Percentiles rank a stretch among this genome's conserved stretches.
phyloP scores from a whole-genome alignment of 2,797 vertebrate species.

The Rhabdomys pumilio region DNA sequence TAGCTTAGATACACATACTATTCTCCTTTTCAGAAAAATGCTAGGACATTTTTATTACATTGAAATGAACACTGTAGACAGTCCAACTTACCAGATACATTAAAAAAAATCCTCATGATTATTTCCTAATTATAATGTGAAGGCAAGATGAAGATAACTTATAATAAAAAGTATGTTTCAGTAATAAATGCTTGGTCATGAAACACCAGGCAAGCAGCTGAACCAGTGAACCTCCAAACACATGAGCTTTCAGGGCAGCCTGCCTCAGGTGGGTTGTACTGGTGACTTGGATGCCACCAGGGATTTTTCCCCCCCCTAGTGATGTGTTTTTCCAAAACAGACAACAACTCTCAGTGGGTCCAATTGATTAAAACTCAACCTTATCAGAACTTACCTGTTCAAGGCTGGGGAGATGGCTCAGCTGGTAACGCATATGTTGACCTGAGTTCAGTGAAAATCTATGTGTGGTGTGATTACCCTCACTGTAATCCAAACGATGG shows the following conservation, averaged over 20 bases:
- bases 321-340: slow-evolving; percentile 42
- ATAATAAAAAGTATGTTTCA: background rate
- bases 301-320: background rate
- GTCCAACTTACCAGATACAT: background rate
- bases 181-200: background rate
- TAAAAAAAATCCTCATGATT: background rate
- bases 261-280: background rate
- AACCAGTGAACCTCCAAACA: too few species aligned
- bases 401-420: background rate
- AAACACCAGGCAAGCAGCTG: background rate
- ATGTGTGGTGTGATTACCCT: too few species aligned
- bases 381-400: background rate
- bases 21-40: background rate
- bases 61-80: background rate
- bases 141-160: background rate
- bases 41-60: background rate
- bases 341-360: background rate
- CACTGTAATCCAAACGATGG: too few species aligned
- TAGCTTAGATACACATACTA: background rate
- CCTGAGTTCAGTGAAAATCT: background rate
- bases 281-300: background rate
- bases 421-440: background rate
- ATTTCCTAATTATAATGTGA: background rate
- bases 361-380: background rate
- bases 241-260: too few species aligned